These are phyloP conservation scores for Chouioia cunea DNA, from an alignment of 2,888 invertebrate genomes.

Conservation along the genomic window DNA sequence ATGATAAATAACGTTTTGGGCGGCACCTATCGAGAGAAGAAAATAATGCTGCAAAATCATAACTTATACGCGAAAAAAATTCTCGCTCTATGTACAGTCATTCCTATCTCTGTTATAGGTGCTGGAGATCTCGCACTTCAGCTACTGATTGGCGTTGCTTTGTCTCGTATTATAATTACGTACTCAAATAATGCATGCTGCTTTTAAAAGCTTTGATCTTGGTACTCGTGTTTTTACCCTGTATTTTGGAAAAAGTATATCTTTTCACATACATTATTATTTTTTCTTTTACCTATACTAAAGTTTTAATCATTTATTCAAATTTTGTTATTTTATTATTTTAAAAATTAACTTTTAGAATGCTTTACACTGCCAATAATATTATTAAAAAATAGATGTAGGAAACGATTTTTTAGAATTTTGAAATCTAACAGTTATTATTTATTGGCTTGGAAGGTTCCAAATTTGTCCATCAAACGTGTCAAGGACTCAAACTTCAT, in stretches of 20 bases:
- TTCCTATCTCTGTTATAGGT: too few relatives aligned
- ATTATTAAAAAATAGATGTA: slow-evolving; percentile 27
- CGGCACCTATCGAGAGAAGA: neutral
- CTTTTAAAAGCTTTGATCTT: slow-evolving; percentile 21
- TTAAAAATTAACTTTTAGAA: slow-evolving; percentile 26
- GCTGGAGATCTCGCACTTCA: slow-evolving; percentile 5
- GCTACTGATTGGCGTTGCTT: slow-evolving; percentile 20
- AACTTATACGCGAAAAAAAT: too few relatives aligned
- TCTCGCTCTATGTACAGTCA: too few relatives aligned
- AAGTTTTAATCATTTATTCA: too few relatives aligned
- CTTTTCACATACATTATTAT: too few relatives aligned
- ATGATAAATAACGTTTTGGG: too few relatives aligned
- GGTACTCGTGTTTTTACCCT: neutral
- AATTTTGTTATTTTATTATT: too few relatives aligned
- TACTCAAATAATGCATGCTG: slow-evolving; percentile 4
- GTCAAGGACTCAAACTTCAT: too few relatives aligned
- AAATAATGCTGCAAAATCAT: slow-evolving; percentile 15
- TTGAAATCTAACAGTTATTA: slow-evolving; percentile 31
- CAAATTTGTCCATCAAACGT: too few relatives aligned
- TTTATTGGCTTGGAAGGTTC: too few relatives aligned
- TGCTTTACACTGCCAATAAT: slow-evolving; percentile 33
- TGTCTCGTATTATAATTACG: slow-evolving; percentile 11
- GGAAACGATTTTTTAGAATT: slow-evolving; percentile 37
- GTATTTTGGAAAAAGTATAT: too few relatives aligned
- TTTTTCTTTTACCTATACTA: too few relatives aligned